phyloP scores from a whole-genome alignment of 1,140 invertebrate genomes.

The Parasteatoda tepidariorum region DNA sequence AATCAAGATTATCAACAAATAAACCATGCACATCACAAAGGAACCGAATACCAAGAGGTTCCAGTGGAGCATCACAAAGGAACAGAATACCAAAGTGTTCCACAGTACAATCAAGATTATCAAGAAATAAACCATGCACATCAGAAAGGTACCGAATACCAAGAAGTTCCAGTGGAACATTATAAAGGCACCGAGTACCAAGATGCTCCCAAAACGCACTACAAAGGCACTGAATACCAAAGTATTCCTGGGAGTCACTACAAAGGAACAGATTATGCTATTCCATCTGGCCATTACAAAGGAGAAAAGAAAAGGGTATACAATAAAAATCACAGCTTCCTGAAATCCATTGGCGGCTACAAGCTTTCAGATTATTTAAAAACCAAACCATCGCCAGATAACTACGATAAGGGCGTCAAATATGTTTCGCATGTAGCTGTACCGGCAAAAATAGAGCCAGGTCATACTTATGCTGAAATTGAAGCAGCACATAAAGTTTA shows the following conservation, averaged over 20 bases:
- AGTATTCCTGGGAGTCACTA: neutral
- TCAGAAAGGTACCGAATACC: neutral
- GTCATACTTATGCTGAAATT: conserved; percentile 30
- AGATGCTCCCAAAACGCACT: neutral
- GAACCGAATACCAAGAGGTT: neutral
- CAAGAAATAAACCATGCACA: too few species aligned
- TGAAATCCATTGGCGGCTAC: conserved; percentile 32
- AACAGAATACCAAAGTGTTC: neutral
- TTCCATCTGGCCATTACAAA: neutral
- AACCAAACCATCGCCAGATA: neutral
- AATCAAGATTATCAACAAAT: neutral
- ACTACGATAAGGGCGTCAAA: neutral
- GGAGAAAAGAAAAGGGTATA: neutral
- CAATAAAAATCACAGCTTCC: conserved; percentile 2
- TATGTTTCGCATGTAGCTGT: conserved; percentile 28
- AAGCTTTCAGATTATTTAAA: conserved; percentile 21
- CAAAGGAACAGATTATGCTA: neutral
- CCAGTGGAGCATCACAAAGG: conserved; percentile 21
- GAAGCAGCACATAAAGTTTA: conserved; percentile 21
- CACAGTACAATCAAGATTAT: too few species aligned
- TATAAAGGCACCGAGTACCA: neutral
- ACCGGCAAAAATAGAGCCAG: conserved; percentile 49
- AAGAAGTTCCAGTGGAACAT: neutral
- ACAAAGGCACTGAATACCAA: conserved; percentile 32
- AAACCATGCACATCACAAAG: neutral